phyloP scores from a whole-genome alignment of 2,113 vertebrate species.

The Pipa parva region DNA sequence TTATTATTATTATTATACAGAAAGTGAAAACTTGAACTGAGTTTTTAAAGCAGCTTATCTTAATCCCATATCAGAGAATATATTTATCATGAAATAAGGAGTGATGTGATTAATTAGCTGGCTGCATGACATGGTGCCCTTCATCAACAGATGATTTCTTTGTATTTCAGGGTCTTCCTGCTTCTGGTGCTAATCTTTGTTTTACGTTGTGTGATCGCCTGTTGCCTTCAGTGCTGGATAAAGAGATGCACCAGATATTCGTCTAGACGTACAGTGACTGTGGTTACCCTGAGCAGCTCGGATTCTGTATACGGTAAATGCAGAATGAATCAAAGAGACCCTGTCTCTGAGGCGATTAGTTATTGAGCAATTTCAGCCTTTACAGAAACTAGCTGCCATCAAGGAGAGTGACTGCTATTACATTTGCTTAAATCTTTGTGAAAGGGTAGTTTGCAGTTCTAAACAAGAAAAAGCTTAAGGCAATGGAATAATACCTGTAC shows the following conservation, averaged over 20 bases:
- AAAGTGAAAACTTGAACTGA: no score
- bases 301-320: conserved; percentile 55
- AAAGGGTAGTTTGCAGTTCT: no score
- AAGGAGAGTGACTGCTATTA: no score
- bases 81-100: no score
- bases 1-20: no score
- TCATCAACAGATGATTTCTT: no score
- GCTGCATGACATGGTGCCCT: background rate
- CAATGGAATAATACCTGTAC: no score
- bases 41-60: no score
- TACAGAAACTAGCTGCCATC: background rate
- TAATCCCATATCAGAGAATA: no score
- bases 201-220: conserved; percentile 53
- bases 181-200: conserved; percentile 51
- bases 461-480: no score
- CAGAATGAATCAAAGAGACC: background rate
- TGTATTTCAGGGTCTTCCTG: conserved; percentile 55
- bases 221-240: conserved; percentile 59
- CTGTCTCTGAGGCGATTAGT: background rate
- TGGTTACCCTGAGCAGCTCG: conserved; percentile 56
- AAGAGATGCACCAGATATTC: background rate
- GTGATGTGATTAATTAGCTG: background rate
- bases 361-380: background rate
- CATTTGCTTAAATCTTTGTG: no score
- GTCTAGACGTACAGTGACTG: conserved; percentile 42